Conservation (phyloP, 2,797 vertebrate species). For the Lindbergichthys nudifrons region DNA sequence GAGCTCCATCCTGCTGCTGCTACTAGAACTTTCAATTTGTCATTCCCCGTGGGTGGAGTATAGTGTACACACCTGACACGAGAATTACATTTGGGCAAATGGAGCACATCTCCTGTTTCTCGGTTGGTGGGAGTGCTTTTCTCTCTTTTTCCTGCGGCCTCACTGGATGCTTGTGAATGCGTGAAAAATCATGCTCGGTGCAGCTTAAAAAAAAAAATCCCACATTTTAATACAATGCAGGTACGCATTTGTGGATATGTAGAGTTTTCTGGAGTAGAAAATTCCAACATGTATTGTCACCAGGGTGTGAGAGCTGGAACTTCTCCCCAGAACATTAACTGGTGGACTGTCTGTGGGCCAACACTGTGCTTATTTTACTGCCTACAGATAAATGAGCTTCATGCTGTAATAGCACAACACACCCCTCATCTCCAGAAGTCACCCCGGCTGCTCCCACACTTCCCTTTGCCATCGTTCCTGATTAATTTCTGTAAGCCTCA, state of each 20-base stretch:
- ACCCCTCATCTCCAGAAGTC: slow-evolving; percentile 33
- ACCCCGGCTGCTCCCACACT: slow-evolving; percentile 24
- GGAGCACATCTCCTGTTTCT: slow-evolving; percentile 55
- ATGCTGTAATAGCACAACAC: slow-evolving; percentile 43
- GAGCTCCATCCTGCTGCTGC: slow-evolving; percentile 45
- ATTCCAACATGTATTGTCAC: slow-evolving; percentile 23
- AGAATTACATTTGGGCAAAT: slow-evolving; percentile 73
- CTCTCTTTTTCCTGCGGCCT: slow-evolving; percentile 25
- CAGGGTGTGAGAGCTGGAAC: slow-evolving; percentile 23
- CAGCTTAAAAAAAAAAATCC: slow-evolving; percentile 30
- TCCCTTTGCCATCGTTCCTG: slow-evolving; percentile 18
- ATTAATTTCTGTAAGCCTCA: slow-evolving; percentile 48
- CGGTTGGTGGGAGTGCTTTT: slow-evolving; percentile 18
- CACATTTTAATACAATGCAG: slow-evolving; percentile 11
- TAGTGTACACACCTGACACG: slow-evolving; percentile 66
- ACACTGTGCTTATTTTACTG: slow-evolving; percentile 17
- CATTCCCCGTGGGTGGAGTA: slow-evolving; percentile 62
- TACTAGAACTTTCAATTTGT: slow-evolving; percentile 66
- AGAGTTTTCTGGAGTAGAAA: slow-evolving; percentile 37
- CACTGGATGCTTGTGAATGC: slow-evolving; percentile 43
- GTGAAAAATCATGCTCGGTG: slow-evolving; percentile 27
- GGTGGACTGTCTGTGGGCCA: slow-evolving; percentile 22
- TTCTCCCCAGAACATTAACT: slow-evolving; percentile 31
- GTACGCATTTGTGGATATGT: slow-evolving; percentile 18
- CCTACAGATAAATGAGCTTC: slow-evolving; percentile 46